Percentiles rank a stretch among this genome's conserved stretches.
Evolutionary conservation across 2,113 vertebrate genomes (phyloP).

Genomic region (Lampris megalopsis): DNA sequence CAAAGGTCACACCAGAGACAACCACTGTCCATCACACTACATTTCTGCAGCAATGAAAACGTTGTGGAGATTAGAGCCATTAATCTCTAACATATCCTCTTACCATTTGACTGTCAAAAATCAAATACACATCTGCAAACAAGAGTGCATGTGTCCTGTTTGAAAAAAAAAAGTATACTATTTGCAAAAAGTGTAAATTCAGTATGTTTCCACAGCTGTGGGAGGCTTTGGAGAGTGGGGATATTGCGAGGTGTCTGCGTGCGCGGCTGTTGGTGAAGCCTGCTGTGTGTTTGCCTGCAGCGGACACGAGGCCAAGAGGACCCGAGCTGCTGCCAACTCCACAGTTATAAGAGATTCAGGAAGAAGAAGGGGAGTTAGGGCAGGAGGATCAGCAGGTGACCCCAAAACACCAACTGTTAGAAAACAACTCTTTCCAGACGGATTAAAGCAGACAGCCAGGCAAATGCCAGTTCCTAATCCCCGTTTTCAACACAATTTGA

Average conservation of each 20-base stretch:
- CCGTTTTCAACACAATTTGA: conserved; percentile 16
- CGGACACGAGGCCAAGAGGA: conserved; percentile 21
- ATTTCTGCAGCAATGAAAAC: conserved; percentile 11
- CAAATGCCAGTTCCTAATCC: conserved; percentile 1
- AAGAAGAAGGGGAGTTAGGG: not conserved
- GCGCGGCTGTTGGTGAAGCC: conserved; percentile 2
- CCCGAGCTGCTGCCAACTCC: conserved; percentile 34
- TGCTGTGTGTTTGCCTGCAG: conserved; percentile 28
- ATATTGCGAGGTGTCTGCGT: not conserved
- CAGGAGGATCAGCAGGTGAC: conserved; percentile 26
- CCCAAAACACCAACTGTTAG: conserved; percentile 30
- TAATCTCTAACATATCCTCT: not conserved
- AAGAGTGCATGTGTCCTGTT: conserved; percentile 3
- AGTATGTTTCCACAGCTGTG: conserved; percentile 9
- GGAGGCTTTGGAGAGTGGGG: not conserved
- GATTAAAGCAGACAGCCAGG: conserved; percentile 58
- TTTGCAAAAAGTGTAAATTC: conserved; percentile 5
- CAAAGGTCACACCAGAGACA: conserved; percentile 30
- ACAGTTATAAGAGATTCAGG: not conserved
- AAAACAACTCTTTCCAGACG: conserved; percentile 28
- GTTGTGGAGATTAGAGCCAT: not conserved
- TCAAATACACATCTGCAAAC: conserved; percentile 15
- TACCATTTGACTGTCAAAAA: not conserved
- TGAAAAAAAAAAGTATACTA: not conserved
- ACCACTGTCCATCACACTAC: conserved; percentile 23